phyloP scores from a whole-genome alignment of 2,797 vertebrate genomes.

The Mormyrops boulengeri region DNA sequence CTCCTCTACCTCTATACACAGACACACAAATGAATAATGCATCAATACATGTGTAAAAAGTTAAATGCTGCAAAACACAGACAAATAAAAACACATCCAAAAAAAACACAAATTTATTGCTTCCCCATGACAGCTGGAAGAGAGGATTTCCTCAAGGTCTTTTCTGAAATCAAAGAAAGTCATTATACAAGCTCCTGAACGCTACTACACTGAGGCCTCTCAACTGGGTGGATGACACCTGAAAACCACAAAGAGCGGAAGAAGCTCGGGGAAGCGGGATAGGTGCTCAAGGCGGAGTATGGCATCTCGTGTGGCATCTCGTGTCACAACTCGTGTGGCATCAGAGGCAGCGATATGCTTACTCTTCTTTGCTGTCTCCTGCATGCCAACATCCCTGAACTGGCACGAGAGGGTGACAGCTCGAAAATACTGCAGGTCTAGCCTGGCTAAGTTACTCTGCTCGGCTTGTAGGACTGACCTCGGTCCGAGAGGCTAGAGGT shows the following conservation, averaged over 20 bases:
- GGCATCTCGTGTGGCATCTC: background rate
- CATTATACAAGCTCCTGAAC: background rate
- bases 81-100: background rate
- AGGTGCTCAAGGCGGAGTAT: background rate
- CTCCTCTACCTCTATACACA: background rate
- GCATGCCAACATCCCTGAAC: background rate
- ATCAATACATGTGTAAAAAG: background rate
- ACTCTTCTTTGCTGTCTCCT: background rate
- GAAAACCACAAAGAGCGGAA: background rate
- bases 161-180: background rate
- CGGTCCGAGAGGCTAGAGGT: background rate
- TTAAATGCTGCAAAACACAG: background rate
- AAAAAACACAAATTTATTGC: background rate
- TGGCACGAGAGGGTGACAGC: background rate
- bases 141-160: background rate
- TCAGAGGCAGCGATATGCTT: background rate
- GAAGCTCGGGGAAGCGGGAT: background rate
- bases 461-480: background rate
- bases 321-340: background rate
- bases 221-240: background rate
- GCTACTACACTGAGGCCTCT: background rate
- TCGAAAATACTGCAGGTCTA: background rate
- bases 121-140: background rate
- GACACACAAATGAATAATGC: background rate
- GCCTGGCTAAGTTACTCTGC: background rate